These are phyloP conservation scores for Zeus faber DNA, from an alignment of 2,113 vertebrate species.

Conservation along the genomic window DNA sequence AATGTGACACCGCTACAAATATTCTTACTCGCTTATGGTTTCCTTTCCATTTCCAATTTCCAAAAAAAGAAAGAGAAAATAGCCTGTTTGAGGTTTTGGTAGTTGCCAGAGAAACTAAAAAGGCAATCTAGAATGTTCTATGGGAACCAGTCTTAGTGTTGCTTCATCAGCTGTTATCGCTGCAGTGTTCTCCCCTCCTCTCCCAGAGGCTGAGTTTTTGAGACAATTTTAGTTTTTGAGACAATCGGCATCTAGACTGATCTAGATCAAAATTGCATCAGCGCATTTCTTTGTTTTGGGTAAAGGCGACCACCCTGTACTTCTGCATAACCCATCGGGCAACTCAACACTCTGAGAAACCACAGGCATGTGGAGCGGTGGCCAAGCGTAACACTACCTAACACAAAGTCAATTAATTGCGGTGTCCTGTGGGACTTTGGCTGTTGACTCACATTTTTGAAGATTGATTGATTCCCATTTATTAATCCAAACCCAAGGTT, in stretches of 20 bases:
- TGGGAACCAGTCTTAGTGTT: slow-evolving; percentile 35
- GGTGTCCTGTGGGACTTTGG: background rate
- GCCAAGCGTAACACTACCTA: background rate
- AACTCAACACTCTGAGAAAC: background rate
- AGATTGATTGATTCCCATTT: no score
- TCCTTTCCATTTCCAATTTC: no score
- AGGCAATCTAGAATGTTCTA: slow-evolving; percentile 43
- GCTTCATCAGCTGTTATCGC: slow-evolving; percentile 37
- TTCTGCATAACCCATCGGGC: background rate
- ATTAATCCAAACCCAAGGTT: no score
- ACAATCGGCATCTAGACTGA: no score
- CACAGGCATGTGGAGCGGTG: background rate
- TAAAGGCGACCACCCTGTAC: background rate
- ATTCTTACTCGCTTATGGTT: no score
- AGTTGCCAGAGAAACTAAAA: slow-evolving; percentile 30
- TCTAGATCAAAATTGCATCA: no score
- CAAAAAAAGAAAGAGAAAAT: no score
- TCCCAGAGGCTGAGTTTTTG: slow-evolving; percentile 27
- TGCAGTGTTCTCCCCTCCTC: slow-evolving; percentile 50
- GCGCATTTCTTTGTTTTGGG: background rate
- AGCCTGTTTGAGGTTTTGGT: slow-evolving; percentile 20
- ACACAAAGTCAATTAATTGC: background rate
- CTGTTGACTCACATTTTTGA: background rate
- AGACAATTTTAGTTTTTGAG: no score
- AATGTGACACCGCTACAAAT: no score